A percentile compares a stretch with the other conserved stretches of the same genome.
Evolutionary conservation across 30 jellyfish, hydroid and myxozoan species (phyloP).

Genomic region (Chrysaora quinquecirrha): DNA sequence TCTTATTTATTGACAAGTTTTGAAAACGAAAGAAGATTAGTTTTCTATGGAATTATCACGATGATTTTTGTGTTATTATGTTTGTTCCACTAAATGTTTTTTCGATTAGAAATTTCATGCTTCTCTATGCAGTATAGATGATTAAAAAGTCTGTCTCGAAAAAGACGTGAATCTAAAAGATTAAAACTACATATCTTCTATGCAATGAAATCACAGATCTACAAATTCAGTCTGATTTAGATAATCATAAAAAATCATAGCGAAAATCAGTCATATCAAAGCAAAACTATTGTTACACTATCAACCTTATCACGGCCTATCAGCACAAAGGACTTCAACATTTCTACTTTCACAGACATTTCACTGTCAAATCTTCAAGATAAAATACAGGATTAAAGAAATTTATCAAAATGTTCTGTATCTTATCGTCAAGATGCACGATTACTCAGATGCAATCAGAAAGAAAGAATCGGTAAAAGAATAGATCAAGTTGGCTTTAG

Average conservation of each 20-base stretch:
- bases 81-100: too few species aligned
- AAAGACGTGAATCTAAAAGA: too few species aligned
- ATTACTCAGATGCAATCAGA: neutral
- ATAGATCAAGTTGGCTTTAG: neutral
- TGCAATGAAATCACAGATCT: neutral
- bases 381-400: constrained; percentile 4
- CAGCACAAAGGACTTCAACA: neutral
- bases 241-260: neutral
- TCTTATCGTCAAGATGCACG: neutral
- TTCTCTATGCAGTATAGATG: too few species aligned
- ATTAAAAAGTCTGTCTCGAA: too few species aligned
- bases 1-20: too few species aligned
- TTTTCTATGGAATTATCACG: too few species aligned
- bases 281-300: neutral
- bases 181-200: too few species aligned
- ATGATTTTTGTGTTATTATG: too few species aligned
- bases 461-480: neutral
- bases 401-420: constrained; percentile 12
- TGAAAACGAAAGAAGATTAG: too few species aligned
- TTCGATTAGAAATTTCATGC: too few species aligned
- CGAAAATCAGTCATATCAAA: neutral
- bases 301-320: neutral
- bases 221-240: neutral
- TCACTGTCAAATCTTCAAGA: neutral
- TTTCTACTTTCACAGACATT: neutral